A percentile compares a stretch with the other conserved stretches of the same genome.
phyloP scores from a whole-genome alignment of 2,888 invertebrate genomes.

The Athrips mouffetella region DNA sequence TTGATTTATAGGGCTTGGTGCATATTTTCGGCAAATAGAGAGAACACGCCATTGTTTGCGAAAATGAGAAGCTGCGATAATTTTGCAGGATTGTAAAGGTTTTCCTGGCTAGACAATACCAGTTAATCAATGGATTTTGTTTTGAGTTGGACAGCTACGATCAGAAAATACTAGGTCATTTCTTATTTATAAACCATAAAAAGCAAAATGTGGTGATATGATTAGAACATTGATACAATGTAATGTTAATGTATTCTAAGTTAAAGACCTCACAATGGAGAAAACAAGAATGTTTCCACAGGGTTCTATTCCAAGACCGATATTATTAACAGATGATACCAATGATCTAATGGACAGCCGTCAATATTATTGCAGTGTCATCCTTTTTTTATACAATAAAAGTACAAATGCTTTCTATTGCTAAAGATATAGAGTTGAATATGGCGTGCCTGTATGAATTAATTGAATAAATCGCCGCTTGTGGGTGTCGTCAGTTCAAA shows the following conservation, averaged over 20 bases:
- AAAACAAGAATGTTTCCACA: neutral
- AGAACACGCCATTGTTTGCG: neutral
- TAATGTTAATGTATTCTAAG: too few species aligned
- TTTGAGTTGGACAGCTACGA: too few species aligned
- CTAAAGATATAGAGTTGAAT: neutral
- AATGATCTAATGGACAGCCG: neutral
- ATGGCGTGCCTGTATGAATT: conserved; percentile 14
- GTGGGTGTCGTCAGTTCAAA: conserved; percentile 38
- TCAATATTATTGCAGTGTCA: neutral
- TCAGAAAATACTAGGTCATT: too few species aligned
- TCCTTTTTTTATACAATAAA: neutral
- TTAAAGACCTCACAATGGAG: neutral
- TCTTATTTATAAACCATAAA: too few species aligned
- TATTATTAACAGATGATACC: neutral
- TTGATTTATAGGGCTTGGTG: conserved; percentile 26
- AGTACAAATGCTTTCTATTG: neutral
- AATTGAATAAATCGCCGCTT: conserved; percentile 48
- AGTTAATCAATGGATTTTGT: too few species aligned
- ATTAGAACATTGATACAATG: too few species aligned
- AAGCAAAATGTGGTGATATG: too few species aligned
- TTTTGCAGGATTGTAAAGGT: too few species aligned
- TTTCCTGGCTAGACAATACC: too few species aligned
- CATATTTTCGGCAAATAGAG: conserved; percentile 13
- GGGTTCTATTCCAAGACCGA: neutral
- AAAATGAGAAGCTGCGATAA: neutral